These are phyloP conservation scores for Oscheius sp. DNA, from an alignment of 2,888 invertebrate genomes.

Conservation along the genomic window DNA sequence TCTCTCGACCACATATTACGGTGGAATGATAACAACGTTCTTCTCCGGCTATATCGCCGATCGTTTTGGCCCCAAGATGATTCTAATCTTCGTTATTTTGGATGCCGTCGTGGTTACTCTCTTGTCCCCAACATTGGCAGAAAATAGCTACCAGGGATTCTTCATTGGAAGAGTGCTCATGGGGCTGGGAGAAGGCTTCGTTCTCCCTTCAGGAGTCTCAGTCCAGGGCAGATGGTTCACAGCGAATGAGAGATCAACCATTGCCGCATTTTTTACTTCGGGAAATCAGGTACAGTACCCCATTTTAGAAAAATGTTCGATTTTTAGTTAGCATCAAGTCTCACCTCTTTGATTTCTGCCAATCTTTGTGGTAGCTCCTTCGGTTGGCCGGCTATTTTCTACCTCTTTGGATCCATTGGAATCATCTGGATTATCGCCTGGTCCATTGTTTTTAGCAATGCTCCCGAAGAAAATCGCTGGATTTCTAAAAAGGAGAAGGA, in stretches of 20 bases:
- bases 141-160: conserved; percentile 47
- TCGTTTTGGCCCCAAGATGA: conserved; percentile 59
- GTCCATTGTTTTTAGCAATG: conserved; percentile 45
- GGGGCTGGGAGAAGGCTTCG: conserved; percentile 67
- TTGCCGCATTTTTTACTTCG: conserved; percentile 64
- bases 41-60: conserved; percentile 62
- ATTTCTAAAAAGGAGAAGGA: conserved; percentile 49
- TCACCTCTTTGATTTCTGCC: conserved; percentile 51
- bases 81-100: conserved; percentile 45
- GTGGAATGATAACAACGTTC: conserved; percentile 55
- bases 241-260: conserved; percentile 55
- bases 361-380: conserved; percentile 49
- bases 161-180: conserved; percentile 58
- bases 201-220: conserved; percentile 54
- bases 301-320: no score
- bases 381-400: conserved; percentile 67
- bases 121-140: conserved; percentile 57
- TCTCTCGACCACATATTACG: conserved; percentile 64
- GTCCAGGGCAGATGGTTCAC: conserved; percentile 61
- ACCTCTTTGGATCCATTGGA: conserved; percentile 50
- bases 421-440: conserved; percentile 32
- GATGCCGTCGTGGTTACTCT: conserved; percentile 49
- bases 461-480: conserved; percentile 51
- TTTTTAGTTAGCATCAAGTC: conserved; percentile 46
- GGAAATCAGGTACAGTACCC: conserved; percentile 65